Evolutionary conservation across 2,797 vertebrate genomes (phyloP), one percentile per base, ranked within the genome.

Genomic region (Lates japonicus): DNA sequence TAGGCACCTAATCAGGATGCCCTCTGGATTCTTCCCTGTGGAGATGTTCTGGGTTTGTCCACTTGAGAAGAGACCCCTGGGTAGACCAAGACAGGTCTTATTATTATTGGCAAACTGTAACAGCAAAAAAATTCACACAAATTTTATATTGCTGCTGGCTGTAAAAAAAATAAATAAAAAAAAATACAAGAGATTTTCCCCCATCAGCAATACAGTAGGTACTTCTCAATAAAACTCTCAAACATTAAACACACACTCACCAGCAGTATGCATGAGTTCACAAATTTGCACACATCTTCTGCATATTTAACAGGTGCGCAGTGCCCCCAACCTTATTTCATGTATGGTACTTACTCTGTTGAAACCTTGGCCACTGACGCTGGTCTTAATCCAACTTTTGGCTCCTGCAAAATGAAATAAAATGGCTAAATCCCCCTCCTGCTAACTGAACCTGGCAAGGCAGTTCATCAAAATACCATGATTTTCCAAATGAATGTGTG

Each of bases 401-500:
- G 55, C 65, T 70, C n/a, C 41, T 51, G 52, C 63, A 65, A 87
- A 89, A 81, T 60, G 19, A 74, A 84, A 85, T 80, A 68, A 78
- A 90, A 82, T 1, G 0, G 35, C 70, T 67, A 67, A 72, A 84
- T 73, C 44, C 68, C 51, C 65, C 65, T n/a, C 48, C 7, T 31
- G 58, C 57, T 72, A 72, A 70, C 51, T 61, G 42, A 75, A 81
- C 74, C 67, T 80, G 42, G 69, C 66, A 35, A 46, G 39, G 33
- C 41, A 75, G 60, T 78, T 83, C 35, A 76, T 81, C 77, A 68
- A 67, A 80, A 75, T 64, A 67, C 25, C 12, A 52, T 19, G 33
- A 81, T 83, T 72, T 84, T 64, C 82, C 80, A 79, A 76, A 79
- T 8, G 12, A 82, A 64, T 17, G 20, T 83, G 62, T 79, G 57